Base-by-base conservation (phyloP, 2,888 invertebrate genomes). In the Metallyticus violacea region DNA sequence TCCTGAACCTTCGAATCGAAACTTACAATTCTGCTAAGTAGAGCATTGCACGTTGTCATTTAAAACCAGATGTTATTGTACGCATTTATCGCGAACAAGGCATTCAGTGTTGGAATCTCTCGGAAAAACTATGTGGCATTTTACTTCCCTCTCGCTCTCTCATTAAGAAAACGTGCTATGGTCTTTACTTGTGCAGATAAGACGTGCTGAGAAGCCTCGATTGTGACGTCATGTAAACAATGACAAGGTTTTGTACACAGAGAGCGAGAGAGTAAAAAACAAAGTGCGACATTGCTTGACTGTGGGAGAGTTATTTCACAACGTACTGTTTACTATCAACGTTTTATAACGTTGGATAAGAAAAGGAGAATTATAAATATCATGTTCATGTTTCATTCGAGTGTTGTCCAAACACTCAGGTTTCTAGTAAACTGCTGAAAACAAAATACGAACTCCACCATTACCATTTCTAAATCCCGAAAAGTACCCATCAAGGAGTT, bases 201-300 rank as follows among this genome's bases (percentile, higher is more conserved):
- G 26, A 82, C 80, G 62, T n/a, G n/a, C 22, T 25, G 81, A 82
- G 82, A 26, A 82, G 76, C 40, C 76, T 40, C 26, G 26, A 82
- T 82, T 82, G 83, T 86, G 86, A 86, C 86, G 86, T 86, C 86
- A 86, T 79, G 79, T 79, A 86, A 86, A 86, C 86, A 86, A 86
- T 86, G 86, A 84, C 83, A 79, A 76, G 62, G 81, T 62, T 81
- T 40, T 81, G 40, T 81, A 82, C 76, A 40, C 82, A 40, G 26
- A 76, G 26, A 26, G n/a, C n/a, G n/a, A n/a, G n/a, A n/a, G n/a
- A n/a, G n/a, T n/a, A n/a, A 15, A 62, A 9, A 62, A 62, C 9
- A 62, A 62, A 62, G 40, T 15, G 40, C 15, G 40, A 9, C 40
- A 62, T 7, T 62, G 40, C 40, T 62, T 22, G 40, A 62, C 40